These are phyloP conservation scores for Gymnogyps californianus DNA, from an alignment of 2,113 vertebrate species.

Conservation along the genomic window DNA sequence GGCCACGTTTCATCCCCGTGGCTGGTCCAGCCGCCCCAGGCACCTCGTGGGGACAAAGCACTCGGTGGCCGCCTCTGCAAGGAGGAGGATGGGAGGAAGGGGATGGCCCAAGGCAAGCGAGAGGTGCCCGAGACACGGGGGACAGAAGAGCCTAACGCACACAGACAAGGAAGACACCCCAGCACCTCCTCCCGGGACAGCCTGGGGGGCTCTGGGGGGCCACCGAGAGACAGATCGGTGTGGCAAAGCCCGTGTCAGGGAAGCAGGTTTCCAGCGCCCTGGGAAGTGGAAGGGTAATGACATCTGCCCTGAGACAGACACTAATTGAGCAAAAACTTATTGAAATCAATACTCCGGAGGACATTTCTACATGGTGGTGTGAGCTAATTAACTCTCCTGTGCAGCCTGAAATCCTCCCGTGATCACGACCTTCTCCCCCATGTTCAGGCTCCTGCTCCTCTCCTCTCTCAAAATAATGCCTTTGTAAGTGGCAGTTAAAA, in stretches of 20 bases:
- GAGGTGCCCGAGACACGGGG: neutral
- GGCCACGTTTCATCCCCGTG: rapidly evolving
- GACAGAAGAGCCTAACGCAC: neutral
- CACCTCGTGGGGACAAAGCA: rapidly evolving
- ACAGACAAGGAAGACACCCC: neutral
- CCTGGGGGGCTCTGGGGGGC: rapidly evolving
- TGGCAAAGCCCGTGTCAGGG: neutral
- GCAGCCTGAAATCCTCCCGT: neutral
- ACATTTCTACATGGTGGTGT: rapidly evolving
- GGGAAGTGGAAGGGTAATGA: neutral
- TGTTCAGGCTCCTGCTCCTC: neutral
- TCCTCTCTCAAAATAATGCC: neutral
- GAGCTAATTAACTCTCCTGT: neutral
- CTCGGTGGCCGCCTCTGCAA: neutral
- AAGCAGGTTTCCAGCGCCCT: neutral
- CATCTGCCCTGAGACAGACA: neutral
- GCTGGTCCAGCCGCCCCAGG: neutral
- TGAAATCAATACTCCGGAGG: neutral
- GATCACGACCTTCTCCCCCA: rapidly evolving
- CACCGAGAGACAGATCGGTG: rapidly evolving
- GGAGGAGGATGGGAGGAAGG: neutral
- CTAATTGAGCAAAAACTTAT: neutral
- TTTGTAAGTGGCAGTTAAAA: neutral
- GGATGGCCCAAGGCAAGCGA: rapidly evolving
- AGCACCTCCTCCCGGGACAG: neutral